A percentile compares a stretch with the other conserved stretches of the same genome.
phyloP scores from a whole-genome alignment of 2,113 vertebrate species.

The Sinocyclocheilus grahami region DNA sequence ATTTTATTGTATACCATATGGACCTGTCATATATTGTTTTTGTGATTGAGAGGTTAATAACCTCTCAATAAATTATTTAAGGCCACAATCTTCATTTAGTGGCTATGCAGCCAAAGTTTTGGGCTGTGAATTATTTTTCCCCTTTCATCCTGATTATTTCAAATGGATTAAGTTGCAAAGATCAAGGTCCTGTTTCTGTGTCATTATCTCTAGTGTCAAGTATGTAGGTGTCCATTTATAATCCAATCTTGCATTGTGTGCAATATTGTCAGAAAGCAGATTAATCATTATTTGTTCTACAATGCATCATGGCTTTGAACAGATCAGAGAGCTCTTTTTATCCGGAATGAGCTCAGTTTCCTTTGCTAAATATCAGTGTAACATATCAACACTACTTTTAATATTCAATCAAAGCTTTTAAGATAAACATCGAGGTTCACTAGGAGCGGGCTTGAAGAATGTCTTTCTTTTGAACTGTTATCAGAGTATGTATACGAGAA shows the following conservation, averaged over 20 bases:
- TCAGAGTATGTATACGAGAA: slow-evolving; percentile 45
- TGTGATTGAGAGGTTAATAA: background rate
- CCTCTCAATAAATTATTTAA: background rate
- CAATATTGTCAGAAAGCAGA: slow-evolving; percentile 9
- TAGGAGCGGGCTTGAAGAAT: slow-evolving; percentile 50
- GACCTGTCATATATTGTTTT: background rate
- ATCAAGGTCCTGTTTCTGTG: background rate
- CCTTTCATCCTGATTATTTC: background rate
- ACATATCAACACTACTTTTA: slow-evolving; percentile 67
- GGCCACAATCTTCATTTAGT: background rate
- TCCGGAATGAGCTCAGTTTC: slow-evolving; percentile 13
- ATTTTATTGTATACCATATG: background rate
- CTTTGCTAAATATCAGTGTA: slow-evolving; percentile 56
- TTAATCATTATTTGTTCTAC: background rate
- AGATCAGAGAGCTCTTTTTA: slow-evolving; percentile 35
- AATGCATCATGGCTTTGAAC: slow-evolving; percentile 20
- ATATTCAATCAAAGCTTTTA: slow-evolving; percentile 67
- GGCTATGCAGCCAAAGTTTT: background rate
- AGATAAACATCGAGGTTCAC: slow-evolving; percentile 66
- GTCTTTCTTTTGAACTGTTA: slow-evolving; percentile 65
- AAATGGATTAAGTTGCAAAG: background rate
- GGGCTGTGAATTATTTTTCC: background rate
- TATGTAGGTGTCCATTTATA: slow-evolving; percentile 7
- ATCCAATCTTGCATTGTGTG: background rate
- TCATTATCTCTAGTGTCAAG: background rate